A percentile compares a stretch with the other conserved stretches of the same genome.
Evolutionary conservation across 2,113 vertebrate genomes (phyloP).

Genomic region (Albula goreensis): DNA sequence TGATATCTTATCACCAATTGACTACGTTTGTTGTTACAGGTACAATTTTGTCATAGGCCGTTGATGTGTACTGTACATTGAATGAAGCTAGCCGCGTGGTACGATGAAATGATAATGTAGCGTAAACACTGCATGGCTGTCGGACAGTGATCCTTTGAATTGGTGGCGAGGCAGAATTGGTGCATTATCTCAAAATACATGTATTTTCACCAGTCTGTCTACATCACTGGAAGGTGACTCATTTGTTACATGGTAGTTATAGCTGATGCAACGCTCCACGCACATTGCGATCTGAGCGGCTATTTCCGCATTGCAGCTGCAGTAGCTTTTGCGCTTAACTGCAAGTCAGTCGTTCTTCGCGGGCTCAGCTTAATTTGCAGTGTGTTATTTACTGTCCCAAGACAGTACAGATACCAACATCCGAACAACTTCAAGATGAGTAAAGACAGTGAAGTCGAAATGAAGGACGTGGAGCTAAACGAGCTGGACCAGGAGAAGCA

Average conservation of each 20-base stretch:
- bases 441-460: slow-evolving; percentile 65
- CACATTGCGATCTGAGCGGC: no score
- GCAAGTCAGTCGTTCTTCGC: no score
- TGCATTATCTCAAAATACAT: not conserved
- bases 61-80: not conserved
- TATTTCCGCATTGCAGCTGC: no score
- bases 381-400: no score
- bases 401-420: no score
- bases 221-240: not conserved
- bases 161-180: no score
- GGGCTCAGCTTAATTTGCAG: no score
- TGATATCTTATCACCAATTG: not conserved
- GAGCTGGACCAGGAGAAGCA: slow-evolving; percentile 80
- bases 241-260: no score
- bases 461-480: slow-evolving; percentile 84
- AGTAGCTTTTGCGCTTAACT: no score
- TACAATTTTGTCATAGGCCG: not conserved
- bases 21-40: not conserved
- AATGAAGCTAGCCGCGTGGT: not conserved
- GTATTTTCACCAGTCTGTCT: not conserved
- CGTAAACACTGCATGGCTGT: not conserved
- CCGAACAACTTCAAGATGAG: slow-evolving; percentile 13
- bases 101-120: not conserved
- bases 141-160: not conserved
- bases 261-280: no score